Percentiles rank a stretch among this genome's conserved stretches.
phyloP scores from a whole-genome alignment of 2,113 vertebrate genomes.

The Bubo bubo region DNA sequence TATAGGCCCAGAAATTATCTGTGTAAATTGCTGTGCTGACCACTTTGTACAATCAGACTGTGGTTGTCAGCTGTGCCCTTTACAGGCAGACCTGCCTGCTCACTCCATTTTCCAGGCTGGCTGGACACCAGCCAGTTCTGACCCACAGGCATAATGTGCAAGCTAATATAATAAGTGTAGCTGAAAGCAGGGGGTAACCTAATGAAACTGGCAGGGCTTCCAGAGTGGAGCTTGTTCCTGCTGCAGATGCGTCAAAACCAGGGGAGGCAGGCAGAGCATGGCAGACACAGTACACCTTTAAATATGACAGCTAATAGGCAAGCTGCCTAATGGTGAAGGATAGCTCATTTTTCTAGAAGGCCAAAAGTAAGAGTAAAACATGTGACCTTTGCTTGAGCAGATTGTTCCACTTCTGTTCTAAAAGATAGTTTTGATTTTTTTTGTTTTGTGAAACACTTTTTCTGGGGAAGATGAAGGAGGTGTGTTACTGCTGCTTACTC shows the following conservation, averaged over 20 bases:
- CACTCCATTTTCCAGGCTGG: neutral
- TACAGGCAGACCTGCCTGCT: neutral
- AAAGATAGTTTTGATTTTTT: neutral
- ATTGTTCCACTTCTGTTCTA: neutral
- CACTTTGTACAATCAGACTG: rapidly evolving
- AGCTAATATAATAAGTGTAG: neutral
- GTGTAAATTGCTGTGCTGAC: neutral
- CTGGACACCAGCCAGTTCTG: neutral
- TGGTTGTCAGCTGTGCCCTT: neutral
- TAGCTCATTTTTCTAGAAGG: neutral
- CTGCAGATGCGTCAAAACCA: rapidly evolving
- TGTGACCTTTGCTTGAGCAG: neutral
- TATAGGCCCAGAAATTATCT: too few species aligned
- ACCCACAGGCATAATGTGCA: rapidly evolving
- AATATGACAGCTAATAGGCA: rapidly evolving
- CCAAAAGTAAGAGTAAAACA: neutral
- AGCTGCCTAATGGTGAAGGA: rapidly evolving
- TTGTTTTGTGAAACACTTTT: neutral
- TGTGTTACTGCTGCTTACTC: neutral
- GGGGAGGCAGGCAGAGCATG: neutral
- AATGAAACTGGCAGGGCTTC: neutral
- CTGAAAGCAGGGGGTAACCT: neutral
- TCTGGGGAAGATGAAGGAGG: too few species aligned
- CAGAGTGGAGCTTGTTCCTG: rapidly evolving
- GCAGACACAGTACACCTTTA: rapidly evolving